Percentiles rank a stretch among this genome's conserved stretches.
These are phyloP conservation scores for Pimephales promelas DNA, from an alignment of 2,113 vertebrate genomes.

Conservation along the genomic window DNA sequence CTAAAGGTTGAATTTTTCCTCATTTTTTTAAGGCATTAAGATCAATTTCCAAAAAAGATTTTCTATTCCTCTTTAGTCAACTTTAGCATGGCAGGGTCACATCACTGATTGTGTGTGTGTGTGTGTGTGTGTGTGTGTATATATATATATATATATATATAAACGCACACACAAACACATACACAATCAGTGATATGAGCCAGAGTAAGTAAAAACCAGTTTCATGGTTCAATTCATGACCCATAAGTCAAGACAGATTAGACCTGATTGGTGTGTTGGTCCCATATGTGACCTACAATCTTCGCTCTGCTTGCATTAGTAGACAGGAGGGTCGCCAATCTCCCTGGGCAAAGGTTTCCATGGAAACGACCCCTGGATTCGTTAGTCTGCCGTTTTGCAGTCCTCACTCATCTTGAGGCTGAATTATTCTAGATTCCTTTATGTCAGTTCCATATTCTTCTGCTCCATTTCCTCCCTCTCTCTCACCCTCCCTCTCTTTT, in stretches of 20 bases:
- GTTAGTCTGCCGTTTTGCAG: conserved; percentile 74
- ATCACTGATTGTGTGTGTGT: no score
- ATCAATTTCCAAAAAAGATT: no score
- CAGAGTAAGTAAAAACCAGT: conserved; percentile 59
- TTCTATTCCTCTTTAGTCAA: no score
- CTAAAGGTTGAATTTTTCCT: no score
- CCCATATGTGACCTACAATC: conserved; percentile 77
- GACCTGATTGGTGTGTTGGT: conserved; percentile 71
- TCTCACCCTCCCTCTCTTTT: conserved; percentile 15
- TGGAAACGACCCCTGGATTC: conserved; percentile 75
- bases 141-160: no score
- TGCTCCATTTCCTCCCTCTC: conserved; percentile 75
- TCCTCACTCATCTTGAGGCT: conserved; percentile 70
- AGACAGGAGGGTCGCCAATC: conserved; percentile 61
- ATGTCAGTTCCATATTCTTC: conserved; percentile 77
- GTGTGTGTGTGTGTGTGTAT: no score
- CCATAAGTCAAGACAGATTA: conserved; percentile 75
- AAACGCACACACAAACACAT: background rate
- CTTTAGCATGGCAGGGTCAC: no score
- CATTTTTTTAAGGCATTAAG: no score
- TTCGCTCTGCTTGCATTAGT: conserved; percentile 63
- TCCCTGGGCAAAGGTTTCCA: conserved; percentile 78
- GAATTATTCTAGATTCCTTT: conserved; percentile 74
- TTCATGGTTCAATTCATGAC: conserved; percentile 68
- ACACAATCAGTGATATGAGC: conserved; percentile 46